These are phyloP conservation scores for Zoanthus sansibaricus DNA, from an alignment of 92 coral and sea anemone genomes.

Conservation along the genomic window DNA sequence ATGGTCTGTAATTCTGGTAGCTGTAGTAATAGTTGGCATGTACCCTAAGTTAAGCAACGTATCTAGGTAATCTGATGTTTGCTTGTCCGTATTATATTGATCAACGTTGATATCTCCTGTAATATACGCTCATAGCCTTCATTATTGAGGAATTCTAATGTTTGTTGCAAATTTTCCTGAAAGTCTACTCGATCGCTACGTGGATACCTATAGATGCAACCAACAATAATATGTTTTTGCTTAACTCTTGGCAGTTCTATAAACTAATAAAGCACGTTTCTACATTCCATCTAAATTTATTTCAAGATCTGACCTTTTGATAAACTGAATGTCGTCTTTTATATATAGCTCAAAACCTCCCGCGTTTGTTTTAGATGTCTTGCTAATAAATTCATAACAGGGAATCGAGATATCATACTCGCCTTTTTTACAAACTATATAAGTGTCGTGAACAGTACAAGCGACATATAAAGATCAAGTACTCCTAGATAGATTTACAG, in stretches of 20 bases:
- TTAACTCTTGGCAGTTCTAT: slow-evolving; percentile 44
- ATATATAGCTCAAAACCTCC: slow-evolving; percentile 51
- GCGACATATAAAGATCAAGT: too few species aligned
- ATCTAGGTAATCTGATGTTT: slow-evolving; percentile 51
- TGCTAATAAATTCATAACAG: too few species aligned
- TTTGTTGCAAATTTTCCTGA: slow-evolving; percentile 7
- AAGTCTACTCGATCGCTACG: slow-evolving; percentile 41
- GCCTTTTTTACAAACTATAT: too few species aligned
- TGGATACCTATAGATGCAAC: slow-evolving; percentile 51
- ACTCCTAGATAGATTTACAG: too few species aligned
- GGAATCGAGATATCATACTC: too few species aligned
- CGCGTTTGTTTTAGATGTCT: slow-evolving; percentile 19
- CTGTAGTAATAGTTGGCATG: slow-evolving; percentile 46
- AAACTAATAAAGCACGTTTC: slow-evolving; percentile 61
- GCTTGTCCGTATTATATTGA: slow-evolving; percentile 49
- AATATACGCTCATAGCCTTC: too few species aligned
- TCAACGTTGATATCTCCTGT: too few species aligned
- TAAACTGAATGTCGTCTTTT: slow-evolving; percentile 21
- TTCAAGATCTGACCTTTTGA: slow-evolving; percentile 43
- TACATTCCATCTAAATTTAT: slow-evolving; percentile 27
- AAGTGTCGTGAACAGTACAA: too few species aligned
- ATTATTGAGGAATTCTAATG: slow-evolving; percentile 23
- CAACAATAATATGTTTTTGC: slow-evolving; percentile 52
- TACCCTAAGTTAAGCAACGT: slow-evolving; percentile 14
- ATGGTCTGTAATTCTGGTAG: slow-evolving; percentile 49